Conservation (phyloP, 2,797 vertebrate species). For the Enteromius treurensis region DNA sequence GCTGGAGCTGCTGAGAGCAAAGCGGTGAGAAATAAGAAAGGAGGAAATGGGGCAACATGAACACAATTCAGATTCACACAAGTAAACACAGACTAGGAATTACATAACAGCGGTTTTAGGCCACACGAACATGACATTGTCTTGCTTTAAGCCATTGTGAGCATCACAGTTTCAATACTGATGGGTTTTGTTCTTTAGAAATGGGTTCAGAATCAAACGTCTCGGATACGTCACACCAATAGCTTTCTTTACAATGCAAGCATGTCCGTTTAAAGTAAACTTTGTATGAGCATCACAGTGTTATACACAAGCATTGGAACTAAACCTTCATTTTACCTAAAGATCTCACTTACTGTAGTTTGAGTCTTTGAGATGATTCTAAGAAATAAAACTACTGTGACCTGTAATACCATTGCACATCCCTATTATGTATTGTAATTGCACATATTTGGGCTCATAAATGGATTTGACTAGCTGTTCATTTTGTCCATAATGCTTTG, state of each 20-base stretch:
- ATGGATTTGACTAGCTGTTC: conserved; percentile 14
- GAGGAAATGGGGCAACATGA: conserved; percentile 42
- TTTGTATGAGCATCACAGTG: conserved; percentile 53
- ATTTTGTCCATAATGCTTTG: not conserved
- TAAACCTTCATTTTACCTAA: conserved; percentile 6
- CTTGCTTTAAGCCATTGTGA: conserved; percentile 13
- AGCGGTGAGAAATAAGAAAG: conserved; percentile 42
- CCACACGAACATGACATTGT: conserved; percentile 20
- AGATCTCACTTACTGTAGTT: not conserved
- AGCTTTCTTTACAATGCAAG: conserved; percentile 39
- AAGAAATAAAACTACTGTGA: conserved; percentile 10
- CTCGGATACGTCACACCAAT: conserved; percentile 5
- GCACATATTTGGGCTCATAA: conserved; percentile 8
- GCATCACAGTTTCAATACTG: conserved; percentile 37
- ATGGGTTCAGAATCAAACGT: not conserved
- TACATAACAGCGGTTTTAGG: conserved; percentile 28
- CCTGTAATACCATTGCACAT: not conserved
- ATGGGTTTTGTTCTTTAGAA: conserved; percentile 15
- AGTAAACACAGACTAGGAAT: conserved; percentile 40
- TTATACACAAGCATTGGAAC: conserved; percentile 35
- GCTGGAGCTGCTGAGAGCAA: conserved; percentile 50
- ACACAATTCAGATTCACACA: conserved; percentile 39
- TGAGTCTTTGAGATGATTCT: conserved; percentile 18
- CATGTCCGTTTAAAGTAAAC: conserved; percentile 18
- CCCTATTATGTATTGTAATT: conserved; percentile 5